These are phyloP conservation scores for Numida meleagris DNA, from an alignment of 2,113 vertebrate species.

Conservation along the genomic window DNA sequence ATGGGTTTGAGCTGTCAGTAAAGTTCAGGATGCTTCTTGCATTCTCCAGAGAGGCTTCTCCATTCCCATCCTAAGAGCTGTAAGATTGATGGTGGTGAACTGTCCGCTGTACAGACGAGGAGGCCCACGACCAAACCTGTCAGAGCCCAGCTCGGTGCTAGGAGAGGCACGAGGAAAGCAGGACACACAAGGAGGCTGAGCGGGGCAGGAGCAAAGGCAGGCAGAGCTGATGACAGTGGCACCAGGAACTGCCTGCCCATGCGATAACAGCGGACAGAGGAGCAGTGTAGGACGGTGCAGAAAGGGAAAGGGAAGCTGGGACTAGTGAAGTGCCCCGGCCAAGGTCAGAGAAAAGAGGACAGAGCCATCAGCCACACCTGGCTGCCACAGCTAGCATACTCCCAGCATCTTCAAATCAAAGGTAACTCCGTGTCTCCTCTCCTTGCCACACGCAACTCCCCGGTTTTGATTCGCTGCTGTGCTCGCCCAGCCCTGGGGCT, in stretches of 20 bases:
- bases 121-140: not conserved
- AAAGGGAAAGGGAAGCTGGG: not conserved
- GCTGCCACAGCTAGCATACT: not conserved
- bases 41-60: not conserved
- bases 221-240: not conserved
- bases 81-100: not conserved
- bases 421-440: not conserved
- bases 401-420: fast-evolving
- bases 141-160: not conserved
- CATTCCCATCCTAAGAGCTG: not conserved
- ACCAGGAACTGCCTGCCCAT: too few relatives aligned
- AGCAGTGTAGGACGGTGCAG: not conserved
- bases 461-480: not conserved
- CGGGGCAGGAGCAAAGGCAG: not conserved
- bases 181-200: fast-evolving
- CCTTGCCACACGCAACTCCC: not conserved
- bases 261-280: not conserved
- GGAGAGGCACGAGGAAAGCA: not conserved
- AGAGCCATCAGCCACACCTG: not conserved
- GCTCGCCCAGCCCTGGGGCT: not conserved
- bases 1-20: not conserved
- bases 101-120: not conserved
- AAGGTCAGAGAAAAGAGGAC: not conserved
- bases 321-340: not conserved
- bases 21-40: not conserved